Base-by-base conservation (phyloP, 2,113 vertebrate species). In the Neopipo cinnamomea region DNA sequence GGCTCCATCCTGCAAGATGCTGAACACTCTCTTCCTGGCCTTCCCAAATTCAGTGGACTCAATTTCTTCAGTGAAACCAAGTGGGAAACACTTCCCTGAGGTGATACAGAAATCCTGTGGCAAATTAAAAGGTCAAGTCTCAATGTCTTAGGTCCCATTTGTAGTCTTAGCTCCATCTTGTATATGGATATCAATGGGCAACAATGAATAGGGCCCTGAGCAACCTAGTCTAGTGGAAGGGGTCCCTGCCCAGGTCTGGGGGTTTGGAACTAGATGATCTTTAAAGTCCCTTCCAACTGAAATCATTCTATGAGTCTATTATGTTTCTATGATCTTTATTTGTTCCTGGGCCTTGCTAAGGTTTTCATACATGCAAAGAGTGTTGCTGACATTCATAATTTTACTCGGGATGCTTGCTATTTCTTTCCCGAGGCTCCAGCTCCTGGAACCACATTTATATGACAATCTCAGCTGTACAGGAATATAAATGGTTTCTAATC, bases 401-500 rank as follows among this genome's bases (percentile, higher is more conserved):
- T 91, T 93, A 41, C 31, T 50, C n/a, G 22, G 7, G 33, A 76
- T 76, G 16, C 12, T 84, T 95, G 63, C 20, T 15, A 24, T 46
- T 71, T 86, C 80, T 77, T 71, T 14, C 58, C 63, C 66, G 90
- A 85, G 62, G 21, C 33, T 74, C 19, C 39, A 77, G 67, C 55
- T 88, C 46, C 42, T 74, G 76, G n/a, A 94, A 85, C 33, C 13
- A 41, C 14, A 41, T 83, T 88, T 88, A 67, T 55, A 74, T 1
- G 13, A 88, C 63, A 46, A 17, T 30, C 35, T 92, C 52, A 74
- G 20, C 55, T 92, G 56, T 33, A 72, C 18, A 55, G 33, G 30
- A 58, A 79, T 72, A 94, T 33, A 74, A 83, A 91, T 71, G 39
- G 23, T 67, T 93, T 89, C 55, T 93, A 89, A 89, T 67, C 46